Conservation (phyloP, 2,113 vertebrate genomes). For the Cyprichromis sp. region DNA sequence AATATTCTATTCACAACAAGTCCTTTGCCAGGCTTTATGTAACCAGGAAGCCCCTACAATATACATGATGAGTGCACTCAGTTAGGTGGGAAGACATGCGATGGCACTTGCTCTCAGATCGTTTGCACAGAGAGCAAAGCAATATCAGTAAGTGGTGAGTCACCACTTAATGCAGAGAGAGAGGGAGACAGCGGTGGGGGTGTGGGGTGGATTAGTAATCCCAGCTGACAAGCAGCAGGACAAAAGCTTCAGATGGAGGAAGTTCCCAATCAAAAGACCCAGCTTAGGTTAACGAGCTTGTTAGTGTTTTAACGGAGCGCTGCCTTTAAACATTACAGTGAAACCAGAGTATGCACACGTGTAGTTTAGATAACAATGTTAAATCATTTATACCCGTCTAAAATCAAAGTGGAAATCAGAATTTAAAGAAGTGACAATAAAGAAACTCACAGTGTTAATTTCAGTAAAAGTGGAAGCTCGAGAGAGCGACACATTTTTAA, state of each 20-base stretch:
- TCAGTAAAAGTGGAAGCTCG: neutral
- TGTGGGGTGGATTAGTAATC: neutral
- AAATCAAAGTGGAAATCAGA: neutral
- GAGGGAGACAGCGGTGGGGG: neutral
- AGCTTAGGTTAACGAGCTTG: neutral
- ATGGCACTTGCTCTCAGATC: neutral
- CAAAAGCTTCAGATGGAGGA: neutral
- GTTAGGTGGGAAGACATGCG: neutral
- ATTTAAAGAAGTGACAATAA: neutral
- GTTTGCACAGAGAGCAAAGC: neutral
- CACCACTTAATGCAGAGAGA: neutral
- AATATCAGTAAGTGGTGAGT: neutral
- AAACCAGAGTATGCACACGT: neutral
- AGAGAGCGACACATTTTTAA: neutral
- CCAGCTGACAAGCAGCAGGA: neutral
- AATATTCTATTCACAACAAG: neutral
- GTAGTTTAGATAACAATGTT: neutral
- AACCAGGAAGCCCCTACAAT: slow-evolving; percentile 17
- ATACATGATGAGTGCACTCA: slow-evolving; percentile 9
- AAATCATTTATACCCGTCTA: neutral
- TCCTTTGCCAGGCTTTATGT: neutral
- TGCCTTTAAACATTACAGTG: neutral
- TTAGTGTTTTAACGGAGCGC: neutral
- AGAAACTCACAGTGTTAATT: neutral
- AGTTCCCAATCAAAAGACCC: neutral